Evolutionary conservation across 2,888 invertebrate species (phyloP).

Genomic region (Epistrophella euchroma): DNA sequence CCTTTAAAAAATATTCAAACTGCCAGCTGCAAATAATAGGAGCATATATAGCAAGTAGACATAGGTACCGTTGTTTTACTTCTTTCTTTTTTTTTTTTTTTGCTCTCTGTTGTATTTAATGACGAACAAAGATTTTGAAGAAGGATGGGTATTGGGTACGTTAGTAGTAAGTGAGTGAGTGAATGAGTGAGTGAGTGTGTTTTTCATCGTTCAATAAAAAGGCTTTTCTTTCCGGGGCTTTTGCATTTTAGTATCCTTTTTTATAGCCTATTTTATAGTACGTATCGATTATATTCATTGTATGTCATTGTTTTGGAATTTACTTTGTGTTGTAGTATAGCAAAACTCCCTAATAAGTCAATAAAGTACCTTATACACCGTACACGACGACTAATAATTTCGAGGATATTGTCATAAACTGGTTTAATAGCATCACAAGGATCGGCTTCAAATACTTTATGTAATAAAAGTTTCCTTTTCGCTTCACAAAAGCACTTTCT

Average conservation of each 20-base stretch:
- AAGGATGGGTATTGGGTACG: not conserved
- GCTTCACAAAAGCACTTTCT: slow-evolving; percentile 17
- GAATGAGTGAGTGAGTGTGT: not conserved
- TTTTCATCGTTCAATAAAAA: slow-evolving; percentile 14
- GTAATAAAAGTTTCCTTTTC: slow-evolving; percentile 40
- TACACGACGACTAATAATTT: slow-evolving; percentile 37
- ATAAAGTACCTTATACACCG: slow-evolving; percentile 28
- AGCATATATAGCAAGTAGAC: not conserved
- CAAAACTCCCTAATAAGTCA: slow-evolving; percentile 39
- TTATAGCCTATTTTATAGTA: slow-evolving; percentile 30
- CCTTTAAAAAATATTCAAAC: slow-evolving; percentile 26
- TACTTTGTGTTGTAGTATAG: slow-evolving; percentile 7
- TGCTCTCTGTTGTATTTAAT: slow-evolving; percentile 11
- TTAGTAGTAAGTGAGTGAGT: no score
- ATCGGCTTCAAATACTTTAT: slow-evolving; percentile 23
- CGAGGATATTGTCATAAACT: slow-evolving; percentile 36
- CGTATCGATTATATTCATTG: slow-evolving; percentile 39
- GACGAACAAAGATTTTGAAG: slow-evolving; percentile 18
- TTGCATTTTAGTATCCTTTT: slow-evolving; percentile 30
- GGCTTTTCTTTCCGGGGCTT: slow-evolving; percentile 2
- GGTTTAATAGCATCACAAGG: slow-evolving; percentile 37
- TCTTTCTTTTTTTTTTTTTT: not conserved
- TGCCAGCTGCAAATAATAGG: slow-evolving; percentile 31
- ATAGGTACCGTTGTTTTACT: not conserved
- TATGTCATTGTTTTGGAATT: slow-evolving; percentile 40